A percentile compares a stretch with the other conserved stretches of the same genome.
These are phyloP conservation scores for Tenualosa ilisha DNA, from an alignment of 2,797 vertebrate species.

Conservation along the genomic window DNA sequence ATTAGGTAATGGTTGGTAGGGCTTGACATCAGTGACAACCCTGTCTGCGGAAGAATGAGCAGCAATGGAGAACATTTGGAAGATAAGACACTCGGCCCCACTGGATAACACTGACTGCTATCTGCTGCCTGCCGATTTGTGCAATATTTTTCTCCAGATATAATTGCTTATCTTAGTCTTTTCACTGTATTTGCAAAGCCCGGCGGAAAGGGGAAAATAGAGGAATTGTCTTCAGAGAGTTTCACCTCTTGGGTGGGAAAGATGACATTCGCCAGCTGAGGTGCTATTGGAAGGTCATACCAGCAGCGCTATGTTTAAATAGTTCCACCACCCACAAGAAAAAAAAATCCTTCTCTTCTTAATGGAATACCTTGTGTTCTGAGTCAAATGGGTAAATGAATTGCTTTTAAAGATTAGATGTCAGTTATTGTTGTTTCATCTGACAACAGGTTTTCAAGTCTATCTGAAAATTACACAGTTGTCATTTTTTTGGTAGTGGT, in stretches of 20 bases:
- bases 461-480: not conserved
- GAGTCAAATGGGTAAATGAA: not conserved
- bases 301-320: constrained; percentile 7
- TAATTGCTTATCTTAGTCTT: constrained; percentile 48
- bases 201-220: constrained; percentile 26
- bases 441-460: not conserved
- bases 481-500: not conserved
- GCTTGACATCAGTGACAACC: constrained; percentile 39
- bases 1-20: constrained; percentile 39
- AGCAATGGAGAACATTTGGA: constrained; percentile 32
- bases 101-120: constrained; percentile 37
- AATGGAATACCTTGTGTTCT: not conserved
- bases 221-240: constrained; percentile 36
- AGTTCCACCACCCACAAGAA: not conserved
- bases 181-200: constrained; percentile 35
- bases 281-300: constrained; percentile 4
- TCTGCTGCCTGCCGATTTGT: constrained; percentile 44
- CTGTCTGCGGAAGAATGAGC: not conserved
- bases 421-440: not conserved
- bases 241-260: constrained; percentile 34
- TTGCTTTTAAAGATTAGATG: not conserved
- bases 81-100: constrained; percentile 38
- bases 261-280: constrained; percentile 17
- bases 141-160: constrained; percentile 49
- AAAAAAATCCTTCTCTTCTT: not conserved